Percentiles rank a stretch among this genome's conserved stretches.
These are phyloP conservation scores for Drosophila anceps DNA, from an alignment of 2,888 invertebrate species.

Conservation along the genomic window DNA sequence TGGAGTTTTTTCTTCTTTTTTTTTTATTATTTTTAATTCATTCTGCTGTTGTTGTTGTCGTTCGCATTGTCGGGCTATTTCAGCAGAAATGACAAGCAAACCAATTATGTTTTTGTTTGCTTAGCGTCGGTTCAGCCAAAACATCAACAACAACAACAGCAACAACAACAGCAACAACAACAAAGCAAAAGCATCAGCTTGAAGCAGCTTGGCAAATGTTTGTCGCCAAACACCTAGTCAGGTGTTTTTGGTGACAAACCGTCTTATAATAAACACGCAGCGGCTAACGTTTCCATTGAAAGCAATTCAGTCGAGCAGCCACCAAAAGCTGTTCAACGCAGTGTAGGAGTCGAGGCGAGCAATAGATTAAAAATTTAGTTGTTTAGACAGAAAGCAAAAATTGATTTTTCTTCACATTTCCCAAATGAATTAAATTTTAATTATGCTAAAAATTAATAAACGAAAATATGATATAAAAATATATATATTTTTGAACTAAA, in stretches of 20 bases:
- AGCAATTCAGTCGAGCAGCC: not conserved
- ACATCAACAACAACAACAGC: constrained; percentile 11
- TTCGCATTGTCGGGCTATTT: constrained; percentile 68
- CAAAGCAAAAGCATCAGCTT: not conserved
- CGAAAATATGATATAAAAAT: too few species aligned
- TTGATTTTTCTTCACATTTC: too few species aligned
- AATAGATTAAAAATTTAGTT: not conserved
- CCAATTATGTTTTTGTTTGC: constrained; percentile 76
- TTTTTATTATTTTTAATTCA: not conserved
- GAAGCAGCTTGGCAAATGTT: constrained; percentile 47
- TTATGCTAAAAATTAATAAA: not conserved
- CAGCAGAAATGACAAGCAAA: constrained; percentile 73
- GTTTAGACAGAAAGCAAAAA: not conserved
- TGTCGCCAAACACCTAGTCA: constrained; percentile 53
- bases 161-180: constrained; percentile 3
- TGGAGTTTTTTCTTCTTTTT: constrained; percentile 39
- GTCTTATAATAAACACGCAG: constrained; percentile 57
- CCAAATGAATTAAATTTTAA: not conserved
- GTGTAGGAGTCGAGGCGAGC: not conserved
- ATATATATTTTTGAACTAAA: too few species aligned
- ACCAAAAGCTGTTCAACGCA: not conserved
- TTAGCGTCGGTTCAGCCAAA: constrained; percentile 43
- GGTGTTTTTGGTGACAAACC: constrained; percentile 33
- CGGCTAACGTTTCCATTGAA: constrained; percentile 62
- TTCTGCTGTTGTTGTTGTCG: constrained; percentile 32